Conservation (phyloP, 2,113 vertebrate genomes). For the Brachionichthys hirsutus region DNA sequence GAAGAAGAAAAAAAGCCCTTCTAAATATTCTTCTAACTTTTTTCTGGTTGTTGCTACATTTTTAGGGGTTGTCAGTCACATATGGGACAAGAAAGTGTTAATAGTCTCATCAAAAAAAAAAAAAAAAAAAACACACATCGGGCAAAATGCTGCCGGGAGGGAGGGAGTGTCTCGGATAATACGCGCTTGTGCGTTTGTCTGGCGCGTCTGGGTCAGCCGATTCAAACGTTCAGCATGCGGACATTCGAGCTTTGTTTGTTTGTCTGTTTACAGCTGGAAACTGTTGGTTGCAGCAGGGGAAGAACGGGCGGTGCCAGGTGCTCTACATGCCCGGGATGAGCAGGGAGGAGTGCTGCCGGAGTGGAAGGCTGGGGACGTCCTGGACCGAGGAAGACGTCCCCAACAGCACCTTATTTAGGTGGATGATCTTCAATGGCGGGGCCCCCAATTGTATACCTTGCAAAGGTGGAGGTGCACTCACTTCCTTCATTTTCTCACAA, state of each 20-base stretch:
- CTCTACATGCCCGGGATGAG: slow-evolving; percentile 95
- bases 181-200: slow-evolving; percentile 82
- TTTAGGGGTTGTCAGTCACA: slow-evolving; percentile 61
- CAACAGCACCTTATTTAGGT: slow-evolving; percentile 95
- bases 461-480: slow-evolving; percentile 87
- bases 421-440: slow-evolving; percentile 98
- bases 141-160: slow-evolving; percentile 74
- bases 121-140: slow-evolving; percentile 54
- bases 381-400: slow-evolving; percentile 98
- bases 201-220: slow-evolving; percentile 85
- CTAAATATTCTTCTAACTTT: slow-evolving; percentile 48
- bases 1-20: slow-evolving; percentile 29
- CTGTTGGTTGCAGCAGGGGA: slow-evolving; percentile 98
- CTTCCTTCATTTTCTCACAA: slow-evolving; percentile 59
- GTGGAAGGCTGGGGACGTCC: slow-evolving; percentile 90
- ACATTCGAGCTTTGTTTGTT: slow-evolving; percentile 61
- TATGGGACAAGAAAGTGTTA: slow-evolving; percentile 64
- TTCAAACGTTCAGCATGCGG: slow-evolving; percentile 78
- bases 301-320: slow-evolving; percentile 95
- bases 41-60: slow-evolving; percentile 57
- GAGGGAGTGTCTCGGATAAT: slow-evolving; percentile 84
- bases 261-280: slow-evolving; percentile 87
- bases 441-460: slow-evolving; percentile 98
- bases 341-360: slow-evolving; percentile 95
- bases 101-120: slow-evolving; percentile 52